Base-by-base conservation (phyloP, 2,888 invertebrate genomes). In the Lathronympha strigana region DNA sequence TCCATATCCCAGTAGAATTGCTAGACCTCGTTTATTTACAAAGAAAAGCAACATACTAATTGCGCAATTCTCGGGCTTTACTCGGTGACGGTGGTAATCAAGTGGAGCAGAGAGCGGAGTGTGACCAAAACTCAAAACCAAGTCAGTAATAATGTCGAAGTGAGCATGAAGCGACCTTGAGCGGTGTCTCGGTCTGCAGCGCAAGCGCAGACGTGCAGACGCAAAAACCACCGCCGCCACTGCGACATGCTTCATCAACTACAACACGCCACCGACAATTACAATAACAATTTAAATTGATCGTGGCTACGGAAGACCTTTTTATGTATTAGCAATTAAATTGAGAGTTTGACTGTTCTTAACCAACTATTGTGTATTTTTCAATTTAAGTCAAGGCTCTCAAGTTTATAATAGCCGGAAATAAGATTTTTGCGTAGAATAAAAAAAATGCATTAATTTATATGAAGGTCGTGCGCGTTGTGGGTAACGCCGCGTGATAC, bases 111-210 rank as follows among this genome's bases (percentile, higher is more conserved):
- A 73, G 72, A 70, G 69, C 66, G 61, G 70, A 28, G 50, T 19
- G 69, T 77, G 74, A 77, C 80, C 82, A 85, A 88, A 86, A 81
- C 77, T 76, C 72, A 80, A 74, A 79, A 78, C 76, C 76, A 74
- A 71, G 43, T 19, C 5, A 23, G 38, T 38, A 38, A 38, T 84
- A 84, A 86, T 85, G 87, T 74, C 81, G 77, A 68, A 60, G 69
- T n/a, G 11, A 53, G 51, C 78, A 73, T 71, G 70, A 73, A 67
- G 70, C 75, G 84, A 80, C 88, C 89, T 87, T 88, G 88, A 79
- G 75, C 71, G 74, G 83, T 76, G 82, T 82, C 76, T 82, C 80
- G 88, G 84, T 86, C 77, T 79, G 78, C 75, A 76, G 82, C 80
- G 76, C 47, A 47, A 21, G 81, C 72, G 72, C 73, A 72, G 73